A percentile compares a stretch with the other conserved stretches of the same genome.
Evolutionary conservation across 1,140 invertebrate species (phyloP).

Genomic region (Caenorhabditis remanei): DNA sequence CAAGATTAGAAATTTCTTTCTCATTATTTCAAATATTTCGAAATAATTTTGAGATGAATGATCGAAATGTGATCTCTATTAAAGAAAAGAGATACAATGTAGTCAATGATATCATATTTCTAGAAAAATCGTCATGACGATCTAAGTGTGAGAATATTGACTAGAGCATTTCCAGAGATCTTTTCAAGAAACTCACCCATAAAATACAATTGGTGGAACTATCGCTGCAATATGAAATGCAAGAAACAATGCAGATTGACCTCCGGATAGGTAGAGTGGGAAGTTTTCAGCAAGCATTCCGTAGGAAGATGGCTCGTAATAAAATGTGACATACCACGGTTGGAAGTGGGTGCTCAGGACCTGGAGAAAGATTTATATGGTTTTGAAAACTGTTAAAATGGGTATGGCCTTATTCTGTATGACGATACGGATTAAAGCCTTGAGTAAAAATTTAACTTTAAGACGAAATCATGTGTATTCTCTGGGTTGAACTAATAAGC

Average conservation of each 20-base stretch:
- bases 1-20: slow-evolving; percentile 16
- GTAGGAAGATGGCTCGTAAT: slow-evolving; percentile 73
- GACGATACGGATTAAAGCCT: too few relatives aligned
- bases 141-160: neutral
- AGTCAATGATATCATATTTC: slow-evolving; percentile 26
- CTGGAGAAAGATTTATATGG: slow-evolving; percentile 59
- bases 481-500: too few relatives aligned
- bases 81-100: neutral
- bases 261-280: slow-evolving; percentile 70
- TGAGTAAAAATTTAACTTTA: too few relatives aligned
- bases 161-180: neutral
- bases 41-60: neutral
- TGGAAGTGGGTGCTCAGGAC: slow-evolving; percentile 74
- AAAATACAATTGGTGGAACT: slow-evolving; percentile 72
- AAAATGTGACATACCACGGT: slow-evolving; percentile 75
- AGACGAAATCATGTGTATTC: too few relatives aligned
- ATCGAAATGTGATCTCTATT: neutral
- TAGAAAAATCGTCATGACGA: neutral
- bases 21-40: neutral
- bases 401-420: too few relatives aligned
- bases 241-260: slow-evolving; percentile 72
- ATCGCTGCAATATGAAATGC: slow-evolving; percentile 74
- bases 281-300: slow-evolving; percentile 75
- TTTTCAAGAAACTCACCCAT: slow-evolving; percentile 62
- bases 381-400: neutral